Evolutionary conservation across 2,113 vertebrate genomes (phyloP), one percentile per base, ranked within the genome.

Genomic region (Pygoscelis adeliae): DNA sequence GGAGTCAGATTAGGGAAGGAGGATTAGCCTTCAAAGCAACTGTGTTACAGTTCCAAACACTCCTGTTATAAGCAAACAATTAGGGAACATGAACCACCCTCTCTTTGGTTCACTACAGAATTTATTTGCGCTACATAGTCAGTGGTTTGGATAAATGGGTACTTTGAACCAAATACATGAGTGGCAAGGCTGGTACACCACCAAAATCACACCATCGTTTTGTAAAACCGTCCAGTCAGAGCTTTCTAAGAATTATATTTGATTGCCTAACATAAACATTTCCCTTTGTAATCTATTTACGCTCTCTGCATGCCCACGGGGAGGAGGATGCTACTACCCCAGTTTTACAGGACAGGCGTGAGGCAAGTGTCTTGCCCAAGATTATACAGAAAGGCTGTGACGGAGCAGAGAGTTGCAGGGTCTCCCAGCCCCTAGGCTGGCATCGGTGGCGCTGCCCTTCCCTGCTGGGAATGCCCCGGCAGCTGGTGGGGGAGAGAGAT

Each of bases 391-490:
- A n/a, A 15, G 79, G 21, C 49, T 3, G 9, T 12, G 56, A 42
- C 0, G 14, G 32, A 38, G 78, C 55, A 38, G 25, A 12, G 42
- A 27, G 65, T 1, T 10, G 50, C 13, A 50, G 74, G 59, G 11
- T 11, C n/a, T 74, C 55, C 18, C 69, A 70, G 63, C 46, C 46
- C 56, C 18, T 9, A 2, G 25, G 38, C 8, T 32, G 74, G 47
- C 1, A 0, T 5, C 0, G 3, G 13, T 4, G 1, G 29, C 6
- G 2, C 70, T 87, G 83, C 52, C 56, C 40, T 29, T 52, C 70
- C 40, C 40, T 80, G 63, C 79, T 44, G 53, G 74, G 61, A 63
- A 55, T 42, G 47, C 13, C 38, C 11, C 0, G 5, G 63, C 50
- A 82, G 65, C 55, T 26, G 42, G 2, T 16, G 89, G 36, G 44